Percentiles rank a stretch among this genome's conserved stretches.
phyloP scores from a whole-genome alignment of 2,797 vertebrate genomes.

The Bradypus variegatus region DNA sequence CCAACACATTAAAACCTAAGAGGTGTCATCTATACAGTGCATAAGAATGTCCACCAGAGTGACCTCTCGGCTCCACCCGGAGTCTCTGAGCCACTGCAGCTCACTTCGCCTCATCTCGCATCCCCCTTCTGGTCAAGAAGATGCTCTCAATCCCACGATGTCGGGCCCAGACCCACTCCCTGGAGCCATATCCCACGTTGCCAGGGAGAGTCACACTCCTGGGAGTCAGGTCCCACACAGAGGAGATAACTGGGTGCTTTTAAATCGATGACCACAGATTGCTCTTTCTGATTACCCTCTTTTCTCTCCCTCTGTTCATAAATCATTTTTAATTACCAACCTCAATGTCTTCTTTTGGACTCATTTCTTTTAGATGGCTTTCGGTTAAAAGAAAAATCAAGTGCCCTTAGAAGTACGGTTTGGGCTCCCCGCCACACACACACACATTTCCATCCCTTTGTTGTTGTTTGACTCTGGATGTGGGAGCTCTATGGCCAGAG shows the following conservation, averaged over 20 bases:
- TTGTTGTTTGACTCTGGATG: constrained; percentile 62
- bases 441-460: constrained; percentile 60
- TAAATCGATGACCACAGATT: not conserved
- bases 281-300: not conserved
- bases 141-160: too few species aligned
- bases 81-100: too few species aligned
- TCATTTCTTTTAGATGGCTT: constrained; percentile 32
- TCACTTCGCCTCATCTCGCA: too few species aligned
- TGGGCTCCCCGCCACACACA: not conserved
- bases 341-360: not conserved
- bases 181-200: too few species aligned
- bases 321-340: not conserved
- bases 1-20: too few species aligned
- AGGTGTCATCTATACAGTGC: too few species aligned
- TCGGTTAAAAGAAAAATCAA: constrained; percentile 66
- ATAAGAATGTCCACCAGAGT: too few species aligned
- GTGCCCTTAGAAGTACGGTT: constrained; percentile 58
- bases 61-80: too few species aligned
- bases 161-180: too few species aligned
- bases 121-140: too few species aligned
- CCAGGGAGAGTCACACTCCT: too few species aligned
- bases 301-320: not conserved
- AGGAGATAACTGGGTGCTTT: not conserved
- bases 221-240: too few species aligned
- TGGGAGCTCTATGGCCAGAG: constrained; percentile 66